These are phyloP conservation scores for Dasysyrphus tricinctus DNA, from an alignment of 2,888 invertebrate genomes.

Conservation along the genomic window DNA sequence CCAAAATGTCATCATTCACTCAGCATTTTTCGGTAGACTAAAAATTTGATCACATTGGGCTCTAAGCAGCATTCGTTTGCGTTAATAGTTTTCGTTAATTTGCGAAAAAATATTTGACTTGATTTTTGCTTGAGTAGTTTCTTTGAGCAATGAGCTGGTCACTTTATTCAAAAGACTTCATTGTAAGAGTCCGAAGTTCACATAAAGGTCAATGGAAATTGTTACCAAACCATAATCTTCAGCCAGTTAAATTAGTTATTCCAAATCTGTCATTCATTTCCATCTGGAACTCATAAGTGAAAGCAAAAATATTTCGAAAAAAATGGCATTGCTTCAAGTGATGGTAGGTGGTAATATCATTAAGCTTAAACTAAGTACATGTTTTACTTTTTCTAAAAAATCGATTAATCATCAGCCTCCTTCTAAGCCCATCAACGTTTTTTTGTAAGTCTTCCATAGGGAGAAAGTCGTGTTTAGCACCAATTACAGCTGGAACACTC, in stretches of 20 bases:
- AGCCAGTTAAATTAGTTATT: neutral
- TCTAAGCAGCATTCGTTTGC: no score
- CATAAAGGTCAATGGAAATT: conserved; percentile 2
- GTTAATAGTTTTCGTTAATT: no score
- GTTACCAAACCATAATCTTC: neutral
- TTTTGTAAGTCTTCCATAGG: neutral
- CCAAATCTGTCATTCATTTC: conserved; percentile 39
- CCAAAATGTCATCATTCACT: no score
- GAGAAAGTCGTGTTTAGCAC: conserved; percentile 63
- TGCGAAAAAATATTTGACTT: no score
- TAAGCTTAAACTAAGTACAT: conserved; percentile 24
- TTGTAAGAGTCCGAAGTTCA: neutral
- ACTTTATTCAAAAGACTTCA: no score
- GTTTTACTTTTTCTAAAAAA: conserved; percentile 46
- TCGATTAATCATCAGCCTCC: conserved; percentile 64
- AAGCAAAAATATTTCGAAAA: conserved; percentile 35
- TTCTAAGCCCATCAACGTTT: conserved; percentile 61
- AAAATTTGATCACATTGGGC: no score
- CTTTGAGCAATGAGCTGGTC: no score
- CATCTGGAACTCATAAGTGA: conserved; percentile 34
- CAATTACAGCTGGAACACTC: conserved; percentile 66
- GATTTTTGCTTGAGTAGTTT: no score
- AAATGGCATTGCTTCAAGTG: neutral
- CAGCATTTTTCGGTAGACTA: no score
- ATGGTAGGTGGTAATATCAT: conserved; percentile 52